Evolutionary conservation across 92 coral and sea anemone species (phyloP).

Genomic region (Epizoanthus fatuus): DNA sequence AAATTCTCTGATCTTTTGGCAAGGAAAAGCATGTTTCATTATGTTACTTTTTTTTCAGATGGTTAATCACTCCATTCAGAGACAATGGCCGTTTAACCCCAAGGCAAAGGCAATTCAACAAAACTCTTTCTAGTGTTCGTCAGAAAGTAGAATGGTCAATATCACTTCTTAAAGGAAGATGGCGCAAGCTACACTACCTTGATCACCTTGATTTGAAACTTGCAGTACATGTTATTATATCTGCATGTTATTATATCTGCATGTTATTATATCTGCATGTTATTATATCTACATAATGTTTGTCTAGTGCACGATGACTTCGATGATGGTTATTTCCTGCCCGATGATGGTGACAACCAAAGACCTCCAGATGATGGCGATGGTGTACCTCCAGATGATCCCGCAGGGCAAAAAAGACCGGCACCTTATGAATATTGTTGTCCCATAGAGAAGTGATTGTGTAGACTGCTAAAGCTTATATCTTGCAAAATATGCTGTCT

Average conservation of each 20-base stretch:
- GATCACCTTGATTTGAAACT: slow-evolving; percentile 22
- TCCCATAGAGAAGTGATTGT: background rate
- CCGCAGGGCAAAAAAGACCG: slow-evolving; percentile 24
- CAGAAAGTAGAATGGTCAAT: slow-evolving; percentile 38
- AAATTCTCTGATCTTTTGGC: background rate
- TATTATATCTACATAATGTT: slow-evolving; percentile 31
- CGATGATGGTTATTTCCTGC: slow-evolving; percentile 36
- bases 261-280: slow-evolving; percentile 18
- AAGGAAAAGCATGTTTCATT: background rate
- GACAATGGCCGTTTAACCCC: slow-evolving; percentile 34
- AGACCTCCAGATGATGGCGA: slow-evolving; percentile 5
- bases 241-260: slow-evolving; percentile 17
- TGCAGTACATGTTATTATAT: slow-evolving; percentile 28
- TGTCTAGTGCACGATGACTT: slow-evolving; percentile 37
- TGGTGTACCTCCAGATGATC: slow-evolving; percentile 32
- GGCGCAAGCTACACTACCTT: slow-evolving; percentile 33
- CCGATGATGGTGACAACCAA: background rate
- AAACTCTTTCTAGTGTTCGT: slow-evolving; percentile 3
- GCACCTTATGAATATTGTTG: slow-evolving; percentile 11
- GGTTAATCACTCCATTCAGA: slow-evolving; percentile 23
- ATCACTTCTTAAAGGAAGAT: slow-evolving; percentile 35
- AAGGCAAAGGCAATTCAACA: slow-evolving; percentile 24
- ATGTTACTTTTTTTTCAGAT: slow-evolving; percentile 10
- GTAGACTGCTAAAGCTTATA: too few relatives aligned
- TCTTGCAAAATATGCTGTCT: too few relatives aligned